These are phyloP conservation scores for Laspeyria flexula DNA, from an alignment of 2,888 invertebrate genomes.

Conservation along the genomic window DNA sequence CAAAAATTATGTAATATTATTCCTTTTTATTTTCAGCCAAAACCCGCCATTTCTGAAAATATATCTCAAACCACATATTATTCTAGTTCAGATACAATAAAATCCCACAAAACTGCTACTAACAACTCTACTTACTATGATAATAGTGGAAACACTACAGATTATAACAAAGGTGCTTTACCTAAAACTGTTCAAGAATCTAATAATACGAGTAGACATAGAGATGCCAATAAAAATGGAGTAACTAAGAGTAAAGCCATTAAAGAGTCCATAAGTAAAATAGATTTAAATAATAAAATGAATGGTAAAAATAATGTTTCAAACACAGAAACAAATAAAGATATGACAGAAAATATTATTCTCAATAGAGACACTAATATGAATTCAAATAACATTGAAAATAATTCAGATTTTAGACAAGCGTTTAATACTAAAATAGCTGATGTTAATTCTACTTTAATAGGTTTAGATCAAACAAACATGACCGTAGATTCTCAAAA, in stretches of 20 bases:
- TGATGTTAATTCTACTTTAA: not conserved
- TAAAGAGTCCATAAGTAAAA: not conserved
- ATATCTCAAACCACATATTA: slow-evolving; percentile 25
- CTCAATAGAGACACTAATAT: not conserved
- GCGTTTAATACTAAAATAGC: too few relatives aligned
- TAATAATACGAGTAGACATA: too few relatives aligned
- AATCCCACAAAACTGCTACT: too few relatives aligned
- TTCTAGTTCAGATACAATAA: not conserved
- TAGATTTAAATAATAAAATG: not conserved
- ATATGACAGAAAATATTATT: too few relatives aligned
- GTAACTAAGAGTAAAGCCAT: not conserved
- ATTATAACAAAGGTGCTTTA: not conserved
- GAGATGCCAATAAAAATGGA: too few relatives aligned
- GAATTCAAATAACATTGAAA: not conserved
- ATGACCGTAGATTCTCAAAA: slow-evolving; percentile 43
- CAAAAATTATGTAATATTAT: too few relatives aligned
- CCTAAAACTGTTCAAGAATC: not conserved
- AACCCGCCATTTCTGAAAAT: not conserved
- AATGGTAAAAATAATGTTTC: not conserved
- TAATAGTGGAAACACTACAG: not conserved
- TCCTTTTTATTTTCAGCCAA: slow-evolving; percentile 15
- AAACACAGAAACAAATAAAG: not conserved
- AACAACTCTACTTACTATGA: slow-evolving; percentile 1
- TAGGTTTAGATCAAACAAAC: not conserved
- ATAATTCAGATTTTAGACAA: not conserved